A percentile compares a stretch with the other conserved stretches of the same genome.
phyloP scores from a whole-genome alignment of 1,140 invertebrate species.

The Protaetia brevitarsis region DNA sequence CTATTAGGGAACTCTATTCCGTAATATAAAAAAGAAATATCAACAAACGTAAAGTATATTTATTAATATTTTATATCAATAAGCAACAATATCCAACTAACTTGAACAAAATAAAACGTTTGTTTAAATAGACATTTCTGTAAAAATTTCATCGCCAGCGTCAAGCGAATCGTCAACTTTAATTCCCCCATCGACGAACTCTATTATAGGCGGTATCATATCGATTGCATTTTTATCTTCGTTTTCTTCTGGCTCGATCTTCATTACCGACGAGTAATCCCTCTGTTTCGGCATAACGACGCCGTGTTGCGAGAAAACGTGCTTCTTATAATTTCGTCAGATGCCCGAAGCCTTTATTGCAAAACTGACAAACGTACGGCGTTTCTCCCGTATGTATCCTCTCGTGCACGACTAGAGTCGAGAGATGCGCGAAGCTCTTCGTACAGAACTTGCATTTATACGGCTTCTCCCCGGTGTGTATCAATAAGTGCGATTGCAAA shows the following conservation, averaged over 20 bases:
- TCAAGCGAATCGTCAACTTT: too few relatives aligned
- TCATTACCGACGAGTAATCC: neutral
- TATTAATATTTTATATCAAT: too few relatives aligned
- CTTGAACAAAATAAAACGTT: too few relatives aligned
- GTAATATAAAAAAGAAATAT: too few relatives aligned
- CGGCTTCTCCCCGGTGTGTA: conserved; percentile 53
- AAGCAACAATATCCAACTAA: too few relatives aligned
- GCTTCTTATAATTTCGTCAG: conserved; percentile 7
- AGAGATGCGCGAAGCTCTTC: conserved; percentile 50
- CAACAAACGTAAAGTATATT: too few relatives aligned
- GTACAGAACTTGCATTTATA: conserved; percentile 49
- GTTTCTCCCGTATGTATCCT: conserved; percentile 48
- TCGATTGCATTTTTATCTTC: neutral
- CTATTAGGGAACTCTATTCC: too few relatives aligned
- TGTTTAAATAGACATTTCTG: too few relatives aligned
- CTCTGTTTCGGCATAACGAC: neutral
- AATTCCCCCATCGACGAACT: too few relatives aligned
- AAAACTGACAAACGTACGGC: conserved; percentile 43
- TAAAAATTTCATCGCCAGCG: too few relatives aligned
- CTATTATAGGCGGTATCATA: too few relatives aligned
- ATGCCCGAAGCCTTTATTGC: conserved; percentile 44
- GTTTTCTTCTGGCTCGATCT: neutral
- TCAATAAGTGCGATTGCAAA: conserved; percentile 49
- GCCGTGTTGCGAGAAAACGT: neutral
- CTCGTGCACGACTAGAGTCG: conserved; percentile 47